Evolutionary conservation across 2,113 vertebrate genomes (phyloP).

Genomic region (Chaetops frenatus): DNA sequence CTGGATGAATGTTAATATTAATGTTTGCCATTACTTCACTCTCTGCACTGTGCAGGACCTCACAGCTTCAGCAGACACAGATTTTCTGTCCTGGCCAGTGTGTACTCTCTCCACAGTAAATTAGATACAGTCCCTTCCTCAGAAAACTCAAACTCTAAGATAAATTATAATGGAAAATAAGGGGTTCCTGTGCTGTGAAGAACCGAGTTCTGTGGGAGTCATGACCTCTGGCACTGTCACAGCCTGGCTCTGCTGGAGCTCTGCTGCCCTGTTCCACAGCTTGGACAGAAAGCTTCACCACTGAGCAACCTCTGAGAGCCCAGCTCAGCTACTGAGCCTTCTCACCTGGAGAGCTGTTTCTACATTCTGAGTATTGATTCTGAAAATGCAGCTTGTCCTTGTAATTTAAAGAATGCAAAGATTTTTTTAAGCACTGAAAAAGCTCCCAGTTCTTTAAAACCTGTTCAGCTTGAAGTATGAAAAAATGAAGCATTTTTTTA

Average conservation of each 20-base stretch:
- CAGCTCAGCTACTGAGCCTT: neutral
- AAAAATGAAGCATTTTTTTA: neutral
- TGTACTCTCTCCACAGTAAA: neutral
- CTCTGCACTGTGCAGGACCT: neutral
- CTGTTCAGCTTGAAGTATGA: neutral
- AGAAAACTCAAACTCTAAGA: neutral
- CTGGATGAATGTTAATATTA: neutral
- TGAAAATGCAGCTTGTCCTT: neutral
- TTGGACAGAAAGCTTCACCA: neutral
- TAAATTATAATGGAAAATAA: neutral
- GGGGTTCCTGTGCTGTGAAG: neutral
- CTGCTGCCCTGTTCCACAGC: neutral
- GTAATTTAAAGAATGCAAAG: neutral
- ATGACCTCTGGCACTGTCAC: neutral
- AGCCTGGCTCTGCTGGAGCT: neutral
- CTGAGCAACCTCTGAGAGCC: neutral
- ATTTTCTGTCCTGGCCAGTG: neutral
- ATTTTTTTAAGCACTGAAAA: neutral
- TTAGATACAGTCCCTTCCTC: neutral
- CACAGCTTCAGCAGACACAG: neutral
- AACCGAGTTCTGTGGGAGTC: accelerated
- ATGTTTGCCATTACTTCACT: neutral
- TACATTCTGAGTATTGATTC: neutral
- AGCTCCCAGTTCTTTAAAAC: neutral
- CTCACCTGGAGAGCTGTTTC: neutral